Conservation (phyloP, 1,140 invertebrate species). For the Acyrthosiphon pisum region DNA sequence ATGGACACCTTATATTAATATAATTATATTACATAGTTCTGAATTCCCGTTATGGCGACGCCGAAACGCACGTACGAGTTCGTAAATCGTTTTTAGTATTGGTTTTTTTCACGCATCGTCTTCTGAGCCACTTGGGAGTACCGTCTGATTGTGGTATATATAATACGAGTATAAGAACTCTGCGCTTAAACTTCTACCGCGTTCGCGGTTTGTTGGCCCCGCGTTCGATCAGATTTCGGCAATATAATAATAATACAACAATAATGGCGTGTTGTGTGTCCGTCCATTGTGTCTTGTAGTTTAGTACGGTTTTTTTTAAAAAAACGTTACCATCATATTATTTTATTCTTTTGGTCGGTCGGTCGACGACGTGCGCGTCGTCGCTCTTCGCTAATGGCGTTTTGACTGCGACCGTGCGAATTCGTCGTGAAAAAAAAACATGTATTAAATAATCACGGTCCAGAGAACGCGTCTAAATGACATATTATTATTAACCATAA, state of each 20-base stretch:
- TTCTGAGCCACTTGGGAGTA: not conserved
- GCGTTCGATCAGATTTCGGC: not conserved
- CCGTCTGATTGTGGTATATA: not conserved
- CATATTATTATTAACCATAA: not conserved
- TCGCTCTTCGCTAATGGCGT: not conserved
- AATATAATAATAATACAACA: not conserved
- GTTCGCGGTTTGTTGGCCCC: no score
- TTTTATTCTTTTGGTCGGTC: not conserved
- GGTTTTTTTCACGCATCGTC: not conserved
- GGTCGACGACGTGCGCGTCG: not conserved
- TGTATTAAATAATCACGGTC: conserved; percentile 19
- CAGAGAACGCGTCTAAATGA: conserved; percentile 21
- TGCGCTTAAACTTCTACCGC: no score
- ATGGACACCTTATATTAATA: not conserved
- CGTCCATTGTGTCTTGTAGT: not conserved
- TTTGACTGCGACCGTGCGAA: conserved; percentile 14
- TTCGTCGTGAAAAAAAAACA: not conserved
- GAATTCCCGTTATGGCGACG: not conserved
- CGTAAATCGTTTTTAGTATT: not conserved
- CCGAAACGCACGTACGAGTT: not conserved
- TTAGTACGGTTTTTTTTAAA: not conserved
- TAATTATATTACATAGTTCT: not conserved
- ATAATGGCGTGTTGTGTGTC: not conserved
- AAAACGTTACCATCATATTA: not conserved
- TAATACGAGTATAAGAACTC: not conserved